Evolutionary conservation across 2,797 vertebrate genomes (phyloP), one percentile per base, ranked within the genome.

Genomic region (Benthosema pterotum): DNA sequence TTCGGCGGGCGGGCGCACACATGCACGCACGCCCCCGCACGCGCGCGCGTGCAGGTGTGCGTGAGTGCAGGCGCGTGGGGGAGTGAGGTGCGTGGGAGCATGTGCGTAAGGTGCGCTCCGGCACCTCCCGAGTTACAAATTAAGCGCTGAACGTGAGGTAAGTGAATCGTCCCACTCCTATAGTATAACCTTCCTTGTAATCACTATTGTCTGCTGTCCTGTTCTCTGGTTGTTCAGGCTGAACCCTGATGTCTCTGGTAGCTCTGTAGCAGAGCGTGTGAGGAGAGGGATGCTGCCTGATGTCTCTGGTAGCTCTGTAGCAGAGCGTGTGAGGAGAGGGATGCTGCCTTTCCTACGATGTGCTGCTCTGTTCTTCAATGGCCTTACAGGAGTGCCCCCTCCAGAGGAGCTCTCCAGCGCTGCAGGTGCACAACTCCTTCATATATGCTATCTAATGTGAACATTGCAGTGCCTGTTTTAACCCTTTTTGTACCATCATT

Each of bases 321-420:
- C 94, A 86, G 90, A 94, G 46, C 81, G 87, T 17, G 89, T 99
- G 77, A 97, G 91, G 83, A 93, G 78, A 72, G 97, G 96, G 70
- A 93, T 98, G 43, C 82, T 88, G 67, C 94, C 97, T 47, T 99
- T 97, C 80, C 94, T 99, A 80, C 95, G 96, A 70, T 96, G 93
- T 70, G 91, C 96, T 69, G 94, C 95, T 62, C 85, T 99, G 25
- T 97, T 99, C 87, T 99, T 99, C 84, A 94, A 92, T 84, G 96
- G 96, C 87, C 94, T 99, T 80, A 94, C 96, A 71, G 95, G 95
- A 86, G 93, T 99, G 14, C 90, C 92, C 71, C 95, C 97, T 56
- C 96, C 98, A 22, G 95, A 96, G 81, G 96, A 96, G 38, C 93
- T 99, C 50, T 92, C 68, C 15, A 87, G 62, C 54, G 78, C 82